Evolutionary conservation across 2,888 invertebrate genomes (phyloP).

Genomic region (Xestia c-nigrum): DNA sequence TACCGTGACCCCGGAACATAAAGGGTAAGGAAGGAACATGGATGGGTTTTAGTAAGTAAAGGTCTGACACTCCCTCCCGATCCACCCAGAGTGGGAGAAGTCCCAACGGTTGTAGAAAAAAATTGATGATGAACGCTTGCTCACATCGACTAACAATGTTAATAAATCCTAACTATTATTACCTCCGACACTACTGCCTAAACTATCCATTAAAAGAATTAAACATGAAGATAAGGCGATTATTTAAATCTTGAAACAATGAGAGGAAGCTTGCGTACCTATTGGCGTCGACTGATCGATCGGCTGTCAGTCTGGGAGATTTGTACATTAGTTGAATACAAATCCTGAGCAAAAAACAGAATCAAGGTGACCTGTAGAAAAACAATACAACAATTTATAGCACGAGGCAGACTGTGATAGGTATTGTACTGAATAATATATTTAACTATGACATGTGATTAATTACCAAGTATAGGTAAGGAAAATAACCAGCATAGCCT

Average conservation of each 20-base stretch:
- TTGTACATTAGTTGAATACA: constrained; percentile 43
- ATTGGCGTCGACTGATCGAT: constrained; percentile 48
- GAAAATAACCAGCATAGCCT: neutral
- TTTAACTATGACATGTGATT: constrained; percentile 18
- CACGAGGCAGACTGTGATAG: constrained; percentile 3
- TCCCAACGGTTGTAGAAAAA: too few species aligned
- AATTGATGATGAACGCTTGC: too few species aligned
- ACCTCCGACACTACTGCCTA: neutral
- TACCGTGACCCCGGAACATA: too few species aligned
- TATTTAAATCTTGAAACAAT: constrained; percentile 56
- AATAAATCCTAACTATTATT: neutral
- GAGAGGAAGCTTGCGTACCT: constrained; percentile 37
- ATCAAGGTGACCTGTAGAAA: constrained; percentile 54
- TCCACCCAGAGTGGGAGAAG: too few species aligned
- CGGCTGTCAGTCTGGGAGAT: constrained; percentile 41
- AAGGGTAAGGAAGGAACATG: too few species aligned
- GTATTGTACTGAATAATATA: constrained; percentile 18
- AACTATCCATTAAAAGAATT: constrained; percentile 22
- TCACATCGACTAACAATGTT: too few species aligned
- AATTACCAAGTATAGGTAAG: constrained; percentile 6
- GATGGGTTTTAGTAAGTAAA: too few species aligned
- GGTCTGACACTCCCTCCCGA: too few species aligned
- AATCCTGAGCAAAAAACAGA: constrained; percentile 44
- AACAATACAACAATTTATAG: constrained; percentile 8
- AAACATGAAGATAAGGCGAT: constrained; percentile 26